Conservation (phyloP, 2,797 vertebrate genomes). For the Podarcis siculus region DNA sequence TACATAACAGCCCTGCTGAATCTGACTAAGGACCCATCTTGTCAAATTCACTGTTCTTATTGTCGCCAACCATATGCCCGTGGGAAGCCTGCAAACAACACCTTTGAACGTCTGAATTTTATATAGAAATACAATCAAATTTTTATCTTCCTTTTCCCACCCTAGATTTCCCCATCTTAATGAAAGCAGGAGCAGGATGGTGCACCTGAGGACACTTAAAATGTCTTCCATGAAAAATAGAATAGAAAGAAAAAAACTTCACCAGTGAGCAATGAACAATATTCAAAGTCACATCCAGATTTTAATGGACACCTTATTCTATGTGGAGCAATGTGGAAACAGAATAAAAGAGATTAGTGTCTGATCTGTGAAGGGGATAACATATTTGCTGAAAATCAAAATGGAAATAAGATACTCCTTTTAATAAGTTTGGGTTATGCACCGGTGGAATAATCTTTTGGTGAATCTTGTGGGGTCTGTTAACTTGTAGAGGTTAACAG, state of each 20-base stretch:
- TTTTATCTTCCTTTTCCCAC: not conserved
- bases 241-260: not conserved
- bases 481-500: not conserved
- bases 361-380: not conserved
- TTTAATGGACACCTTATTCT: slow-evolving; percentile 15
- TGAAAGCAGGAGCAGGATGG: not conserved
- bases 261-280: slow-evolving; percentile 35
- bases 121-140: not conserved
- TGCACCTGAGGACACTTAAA: not conserved
- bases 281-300: slow-evolving; percentile 23
- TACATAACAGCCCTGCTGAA: too few species aligned
- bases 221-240: slow-evolving; percentile 17
- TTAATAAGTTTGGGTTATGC: not conserved
- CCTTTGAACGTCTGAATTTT: not conserved
- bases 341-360: slow-evolving; percentile 38
- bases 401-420: not conserved
- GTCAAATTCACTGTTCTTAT: too few species aligned
- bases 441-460: not conserved
- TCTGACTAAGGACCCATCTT: too few species aligned
- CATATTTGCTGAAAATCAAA: slow-evolving; percentile 15
- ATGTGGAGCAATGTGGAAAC: slow-evolving; percentile 45
- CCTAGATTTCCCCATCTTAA: not conserved
- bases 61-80: too few species aligned
- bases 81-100: too few species aligned
- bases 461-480: not conserved